Base-by-base conservation (phyloP, 2,113 vertebrate genomes). In the Pedetes capensis region DNA sequence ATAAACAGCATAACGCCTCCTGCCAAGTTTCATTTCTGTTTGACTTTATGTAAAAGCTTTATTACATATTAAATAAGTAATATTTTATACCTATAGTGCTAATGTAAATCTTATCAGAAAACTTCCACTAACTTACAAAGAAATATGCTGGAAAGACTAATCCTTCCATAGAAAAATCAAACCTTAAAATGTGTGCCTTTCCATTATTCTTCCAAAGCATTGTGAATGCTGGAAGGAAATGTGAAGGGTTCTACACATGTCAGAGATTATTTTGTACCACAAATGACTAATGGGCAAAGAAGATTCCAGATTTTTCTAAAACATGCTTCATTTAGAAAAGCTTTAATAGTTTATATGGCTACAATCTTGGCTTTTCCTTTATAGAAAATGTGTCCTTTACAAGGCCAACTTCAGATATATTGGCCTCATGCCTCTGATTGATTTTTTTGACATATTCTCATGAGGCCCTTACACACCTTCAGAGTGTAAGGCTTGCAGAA, bases 401-500 rank as follows among this genome's bases (percentile, higher is more conserved):
- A 75, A 94, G 61, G 37, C 66, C 63, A 88, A 2, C 55, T 86
- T 8, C 47, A 74, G 32, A 51, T 61, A 37, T 12, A 66, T 90
- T 72, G 90, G 13, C 39, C 78, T 53, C 16, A 8, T 68, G 61
- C 29, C 27, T 42, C 44, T 85, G 23, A 1, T 13, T 47, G 84
- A 37, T 16, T 55, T 84, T 91, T 95, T 29, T 95, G n/a, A 93
- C 89, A 91, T 83, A 84, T 87, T 88, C 39, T 87, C 86, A 37
- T 87, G 63, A 84, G 71, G 94, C 59, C 51, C 68, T 91, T 84
- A 85, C 57, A 93, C 53, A 76, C 86, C 66, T 95, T 86, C 86
- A 47, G 29, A 79, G 88, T 91, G 49, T 88, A 71, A 96, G 69
- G 85, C 94, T 95, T 94, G 42, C 68, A 88, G 32, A 85, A 89